Percentiles rank a stretch among this genome's conserved stretches.
Conservation (phyloP, 2,113 vertebrate genomes). For the Struthidea cinerea region DNA sequence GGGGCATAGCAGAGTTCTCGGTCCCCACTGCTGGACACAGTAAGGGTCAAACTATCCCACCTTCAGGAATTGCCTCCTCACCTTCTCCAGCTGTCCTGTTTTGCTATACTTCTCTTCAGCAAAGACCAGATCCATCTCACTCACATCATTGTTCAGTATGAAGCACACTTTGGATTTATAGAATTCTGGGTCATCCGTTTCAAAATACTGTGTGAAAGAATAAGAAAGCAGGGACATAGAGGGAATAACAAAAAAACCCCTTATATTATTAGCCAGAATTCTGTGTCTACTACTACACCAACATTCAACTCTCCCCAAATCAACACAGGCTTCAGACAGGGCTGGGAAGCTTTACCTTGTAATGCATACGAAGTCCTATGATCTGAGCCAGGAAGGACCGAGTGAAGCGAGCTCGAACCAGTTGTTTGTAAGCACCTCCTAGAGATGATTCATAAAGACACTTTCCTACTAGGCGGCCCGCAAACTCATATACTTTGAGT, state of each 20-base stretch:
- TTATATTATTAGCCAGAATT: not conserved
- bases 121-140: conserved; percentile 96
- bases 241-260: not conserved
- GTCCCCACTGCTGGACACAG: not conserved
- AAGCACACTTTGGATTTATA: conserved; percentile 99
- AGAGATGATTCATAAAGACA: conserved; percentile 97
- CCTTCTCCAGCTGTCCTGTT: conserved; percentile 95
- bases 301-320: not conserved
- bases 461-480: conserved; percentile 92
- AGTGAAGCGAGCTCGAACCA: conserved; percentile 94
- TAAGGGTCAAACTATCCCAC: not conserved
- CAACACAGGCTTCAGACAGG: not conserved
- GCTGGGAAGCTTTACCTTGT: conserved; percentile 81
- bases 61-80: conserved; percentile 57
- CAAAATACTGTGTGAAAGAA: conserved; percentile 86
- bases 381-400: conserved; percentile 98
- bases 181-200: conserved; percentile 97
- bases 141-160: conserved; percentile 97
- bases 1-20: not conserved
- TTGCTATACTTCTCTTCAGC: conserved; percentile 97
- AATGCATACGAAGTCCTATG: conserved; percentile 97
- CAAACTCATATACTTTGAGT: conserved; percentile 94
- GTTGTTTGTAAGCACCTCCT: conserved; percentile 91
- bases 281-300: not conserved
- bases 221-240: not conserved